Percentiles rank a stretch among this genome's conserved stretches.
Conservation (phyloP, 2,888 invertebrate genomes). For the Synergus umbraculus region DNA sequence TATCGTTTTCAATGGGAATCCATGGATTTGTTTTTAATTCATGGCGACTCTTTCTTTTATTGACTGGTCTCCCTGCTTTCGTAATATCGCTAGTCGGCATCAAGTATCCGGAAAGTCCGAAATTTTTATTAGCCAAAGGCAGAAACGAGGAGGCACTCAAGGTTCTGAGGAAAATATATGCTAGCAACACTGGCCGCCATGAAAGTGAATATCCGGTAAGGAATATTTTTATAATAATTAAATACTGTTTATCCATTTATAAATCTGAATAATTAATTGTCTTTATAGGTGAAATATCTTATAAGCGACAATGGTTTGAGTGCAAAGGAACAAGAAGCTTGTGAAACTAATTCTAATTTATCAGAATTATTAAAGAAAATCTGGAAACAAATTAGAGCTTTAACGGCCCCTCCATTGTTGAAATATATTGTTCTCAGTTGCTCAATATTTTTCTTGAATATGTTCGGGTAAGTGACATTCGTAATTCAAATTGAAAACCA, state of each 20-base stretch:
- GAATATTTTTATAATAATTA: constrained; percentile 29
- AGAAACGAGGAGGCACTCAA: constrained; percentile 80
- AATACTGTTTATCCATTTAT: not conserved
- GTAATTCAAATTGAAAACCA: not conserved
- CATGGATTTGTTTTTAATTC: constrained; percentile 81
- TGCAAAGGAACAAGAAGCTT: constrained; percentile 42
- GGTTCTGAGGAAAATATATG: constrained; percentile 82
- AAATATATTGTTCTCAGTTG: constrained; percentile 80
- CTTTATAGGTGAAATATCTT: constrained; percentile 28
- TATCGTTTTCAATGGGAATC: constrained; percentile 64
- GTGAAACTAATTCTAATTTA: constrained; percentile 45
- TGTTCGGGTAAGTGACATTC: constrained; percentile 81
- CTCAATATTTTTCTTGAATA: constrained; percentile 83
- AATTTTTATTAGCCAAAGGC: constrained; percentile 84
- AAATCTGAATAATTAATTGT: not conserved
- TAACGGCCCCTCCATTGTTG: constrained; percentile 80
- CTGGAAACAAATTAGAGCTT: constrained; percentile 80
- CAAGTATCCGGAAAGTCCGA: constrained; percentile 88
- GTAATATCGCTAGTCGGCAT: constrained; percentile 80
- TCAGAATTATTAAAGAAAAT: constrained; percentile 78
- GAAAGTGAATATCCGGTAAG: constrained; percentile 79
- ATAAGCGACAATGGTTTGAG: constrained; percentile 13
- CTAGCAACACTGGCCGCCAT: constrained; percentile 78
- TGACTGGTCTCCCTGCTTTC: constrained; percentile 83
- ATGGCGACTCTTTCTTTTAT: constrained; percentile 86